These are phyloP conservation scores for Cremastinae sp. DNA, from an alignment of 2,888 invertebrate species.

Conservation along the genomic window DNA sequence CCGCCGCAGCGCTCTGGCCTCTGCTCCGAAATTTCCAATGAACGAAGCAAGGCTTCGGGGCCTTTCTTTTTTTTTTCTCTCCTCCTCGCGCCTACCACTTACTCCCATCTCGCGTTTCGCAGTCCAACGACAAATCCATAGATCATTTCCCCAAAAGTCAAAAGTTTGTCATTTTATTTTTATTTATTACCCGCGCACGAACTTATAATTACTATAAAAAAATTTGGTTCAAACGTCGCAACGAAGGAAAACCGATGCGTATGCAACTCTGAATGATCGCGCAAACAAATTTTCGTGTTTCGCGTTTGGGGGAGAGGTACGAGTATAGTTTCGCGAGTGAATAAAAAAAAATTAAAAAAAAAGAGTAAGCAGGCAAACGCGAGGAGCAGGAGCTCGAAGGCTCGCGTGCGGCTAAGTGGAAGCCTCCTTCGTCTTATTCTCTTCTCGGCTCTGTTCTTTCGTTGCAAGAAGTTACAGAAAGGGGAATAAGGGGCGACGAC, in stretches of 20 bases:
- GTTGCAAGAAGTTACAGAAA: constrained; percentile 56
- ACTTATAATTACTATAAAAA: too few species aligned
- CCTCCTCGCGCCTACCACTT: not conserved
- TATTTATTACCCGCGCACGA: too few species aligned
- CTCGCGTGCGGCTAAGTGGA: constrained; percentile 80
- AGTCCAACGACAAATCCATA: too few species aligned
- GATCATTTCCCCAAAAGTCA: too few species aligned
- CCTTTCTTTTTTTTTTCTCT: not conserved
- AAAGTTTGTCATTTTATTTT: too few species aligned
- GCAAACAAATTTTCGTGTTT: too few species aligned
- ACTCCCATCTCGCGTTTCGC: not conserved
- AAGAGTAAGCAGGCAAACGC: constrained; percentile 20
- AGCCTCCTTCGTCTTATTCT: constrained; percentile 59
- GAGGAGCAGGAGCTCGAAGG: constrained; percentile 67
- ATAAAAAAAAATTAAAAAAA: not conserved
- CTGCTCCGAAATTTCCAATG: constrained; percentile 48
- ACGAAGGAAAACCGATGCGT: too few species aligned
- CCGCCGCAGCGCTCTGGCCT: too few species aligned
- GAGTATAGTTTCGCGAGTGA: not conserved
- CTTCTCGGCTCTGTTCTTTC: constrained; percentile 43
- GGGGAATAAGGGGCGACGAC: constrained; percentile 14
- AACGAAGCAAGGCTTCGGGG: constrained; percentile 10
- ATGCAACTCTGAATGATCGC: too few species aligned
- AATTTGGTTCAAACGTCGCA: too few species aligned
- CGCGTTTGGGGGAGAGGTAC: too few species aligned